These are phyloP conservation scores for Dryomyza anilis DNA, from an alignment of 2,888 invertebrate species.

Conservation along the genomic window DNA sequence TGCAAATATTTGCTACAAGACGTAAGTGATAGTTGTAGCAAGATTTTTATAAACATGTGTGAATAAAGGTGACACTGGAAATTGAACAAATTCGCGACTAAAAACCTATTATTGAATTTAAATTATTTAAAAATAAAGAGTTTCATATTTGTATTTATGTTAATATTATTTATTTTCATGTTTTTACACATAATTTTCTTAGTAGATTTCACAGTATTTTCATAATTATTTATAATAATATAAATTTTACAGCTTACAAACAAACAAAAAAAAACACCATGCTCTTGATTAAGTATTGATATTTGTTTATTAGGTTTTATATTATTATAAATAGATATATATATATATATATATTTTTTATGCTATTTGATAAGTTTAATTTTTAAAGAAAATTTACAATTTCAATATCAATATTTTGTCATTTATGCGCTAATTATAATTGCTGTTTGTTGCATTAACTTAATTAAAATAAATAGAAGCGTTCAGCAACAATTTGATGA, in stretches of 20 bases:
- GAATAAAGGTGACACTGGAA: too few relatives aligned
- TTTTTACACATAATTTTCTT: conserved; percentile 10
- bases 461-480: background rate
- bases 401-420: background rate
- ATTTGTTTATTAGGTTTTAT: background rate
- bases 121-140: too few relatives aligned
- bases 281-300: conserved; percentile 7
- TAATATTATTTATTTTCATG: conserved; percentile 12
- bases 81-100: too few relatives aligned
- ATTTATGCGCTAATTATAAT: background rate
- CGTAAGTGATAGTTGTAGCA: too few relatives aligned
- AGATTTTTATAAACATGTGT: too few relatives aligned
- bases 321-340: too few relatives aligned
- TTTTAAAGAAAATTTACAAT: conserved; percentile 9
- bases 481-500: background rate
- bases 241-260: conserved; percentile 21
- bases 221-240: conserved; percentile 9
- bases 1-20: too few relatives aligned
- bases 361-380: background rate
- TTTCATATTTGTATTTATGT: too few relatives aligned
- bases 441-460: background rate
- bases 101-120: too few relatives aligned
- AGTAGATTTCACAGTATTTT: conserved; percentile 12
- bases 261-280: conserved; percentile 6
- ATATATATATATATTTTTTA: background rate